Base-by-base conservation (phyloP, 2,888 invertebrate genomes). In the Leucania comma region DNA sequence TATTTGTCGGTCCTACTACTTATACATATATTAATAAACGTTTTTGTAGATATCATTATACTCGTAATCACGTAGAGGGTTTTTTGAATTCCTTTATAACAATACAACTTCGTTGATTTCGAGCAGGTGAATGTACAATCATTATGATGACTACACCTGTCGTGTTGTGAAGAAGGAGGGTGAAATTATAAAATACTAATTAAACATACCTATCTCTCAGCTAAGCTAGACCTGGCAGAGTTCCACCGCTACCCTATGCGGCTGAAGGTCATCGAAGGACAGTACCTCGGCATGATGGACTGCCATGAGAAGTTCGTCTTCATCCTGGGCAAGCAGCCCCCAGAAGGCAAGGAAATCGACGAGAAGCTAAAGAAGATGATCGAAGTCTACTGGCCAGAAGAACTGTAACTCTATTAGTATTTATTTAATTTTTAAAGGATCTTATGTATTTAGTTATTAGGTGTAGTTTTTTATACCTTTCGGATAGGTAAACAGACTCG, bases 281-380 rank as follows among this genome's bases (percentile, higher is more conserved):
- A 90, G 59, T 93, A 93, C 82, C 86, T 95, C 1, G 93, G 90
- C 53, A 93, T 94, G 93, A 93, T 94, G 93, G 94, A 94, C 85
- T 94, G 95, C 70, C 91, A 91, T 70, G 94, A 94, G 80, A 92
- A 92, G 82, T 92, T 93, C 74, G 90, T 93, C 26, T 93, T 94
- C 83, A 86, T 94, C 48, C 81, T 95, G 50, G 92, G 92, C 29
- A 92, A 90, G 75, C 91, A 92, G 61, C 89, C 89, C 2, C 90
- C 90, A 0, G 87, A 89, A 51, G 90, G 89, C 54, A 88, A 89
- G 51, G 87, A 89, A n/a, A 72, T 91, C 0, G 91, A 93, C 74
- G 91, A 91, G 5, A 87, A 87, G 26, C 87, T 94, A 59, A 89
- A 90, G 83, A 90, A 92, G 70, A 90, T 94, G 88, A 90, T 93